A percentile compares a stretch with the other conserved stretches of the same genome.
Evolutionary conservation across 2,888 invertebrate species (phyloP).

Genomic region (Lasioglossum vierecki): DNA sequence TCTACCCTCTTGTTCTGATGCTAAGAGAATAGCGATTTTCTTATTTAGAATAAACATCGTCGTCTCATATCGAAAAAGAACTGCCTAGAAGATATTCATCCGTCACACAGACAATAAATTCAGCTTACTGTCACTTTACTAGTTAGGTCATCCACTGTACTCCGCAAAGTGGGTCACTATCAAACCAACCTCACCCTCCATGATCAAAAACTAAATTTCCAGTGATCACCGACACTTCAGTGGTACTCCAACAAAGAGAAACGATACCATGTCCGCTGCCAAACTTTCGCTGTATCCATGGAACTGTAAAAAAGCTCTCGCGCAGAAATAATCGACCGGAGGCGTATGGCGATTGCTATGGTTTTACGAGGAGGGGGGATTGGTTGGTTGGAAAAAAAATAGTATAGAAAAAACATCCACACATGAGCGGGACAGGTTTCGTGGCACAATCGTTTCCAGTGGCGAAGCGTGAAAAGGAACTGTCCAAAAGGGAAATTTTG

Average conservation of each 20-base stretch:
- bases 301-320: not conserved
- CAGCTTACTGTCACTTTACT: no score
- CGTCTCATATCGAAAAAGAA: no score
- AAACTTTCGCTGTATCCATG: not conserved
- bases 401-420: not conserved
- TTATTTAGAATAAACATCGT: no score
- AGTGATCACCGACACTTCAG: not conserved
- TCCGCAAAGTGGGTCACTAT: not conserved
- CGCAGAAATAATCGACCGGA: constrained; percentile 3
- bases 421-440: not conserved
- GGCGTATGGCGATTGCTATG: not conserved
- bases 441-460: not conserved
- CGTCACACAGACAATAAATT: not conserved
- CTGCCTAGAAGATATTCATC: no score
- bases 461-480: constrained; percentile 9
- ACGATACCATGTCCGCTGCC: not conserved
- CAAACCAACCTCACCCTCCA: not conserved
- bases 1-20: no score
- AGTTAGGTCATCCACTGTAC: not conserved
- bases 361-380: not conserved
- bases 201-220: not conserved
- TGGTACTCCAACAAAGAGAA: not conserved
- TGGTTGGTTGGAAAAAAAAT: not conserved
- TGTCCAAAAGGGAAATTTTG: constrained; percentile 2
- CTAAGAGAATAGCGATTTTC: no score